Evolutionary conservation across 2,797 vertebrate genomes (phyloP), one percentile per base, ranked within the genome.

Genomic region (Eutrigla gurnardus): DNA sequence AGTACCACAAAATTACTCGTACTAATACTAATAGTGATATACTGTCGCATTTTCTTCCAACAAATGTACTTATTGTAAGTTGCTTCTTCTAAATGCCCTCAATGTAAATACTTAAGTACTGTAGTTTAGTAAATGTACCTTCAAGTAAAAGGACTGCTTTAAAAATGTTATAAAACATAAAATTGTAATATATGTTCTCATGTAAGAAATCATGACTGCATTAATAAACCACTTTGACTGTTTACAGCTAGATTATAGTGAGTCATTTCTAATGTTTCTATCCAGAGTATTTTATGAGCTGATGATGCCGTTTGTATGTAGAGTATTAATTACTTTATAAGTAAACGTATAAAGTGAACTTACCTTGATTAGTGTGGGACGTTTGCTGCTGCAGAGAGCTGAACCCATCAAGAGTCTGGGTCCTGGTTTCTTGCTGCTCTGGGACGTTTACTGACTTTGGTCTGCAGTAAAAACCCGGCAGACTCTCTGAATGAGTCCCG

Each of bases 401-500:
- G 64, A 68, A 72, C 1, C 49, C 25, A 0, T 59, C 52, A 0
- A 53, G n/a, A 18, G 4, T 25, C 36, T 32, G 74, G 52, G 18
- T 43, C 7, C 54, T 65, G 65, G 11, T 42, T 11, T 67, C 65
- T 39, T 70, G 43, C 12, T 70, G 76, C 7, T 49, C 63, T 1
- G 47, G 6, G 6, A 3, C 2, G 17, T 4, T 47, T 17, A 82
- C 74, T 1, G 61, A 3, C 76, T 70, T 92, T 5, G 36, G 54
- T 52, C 88, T 83, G 86, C 85, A 70, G 90, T 95, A 95, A 81
- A 94, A 95, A 13, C 95, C 95, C 0, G 95, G 95, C 40, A 96
- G 90, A 47, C 91, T 94, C 81, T 95, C 94, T 0, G 93, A 75
- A 1, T 91, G 77, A 0, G 94, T 95, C 65, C 93, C 94, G 2